A percentile compares a stretch with the other conserved stretches of the same genome.
Conservation (phyloP, 2,797 vertebrate species). For the Clarias pachynema region DNA sequence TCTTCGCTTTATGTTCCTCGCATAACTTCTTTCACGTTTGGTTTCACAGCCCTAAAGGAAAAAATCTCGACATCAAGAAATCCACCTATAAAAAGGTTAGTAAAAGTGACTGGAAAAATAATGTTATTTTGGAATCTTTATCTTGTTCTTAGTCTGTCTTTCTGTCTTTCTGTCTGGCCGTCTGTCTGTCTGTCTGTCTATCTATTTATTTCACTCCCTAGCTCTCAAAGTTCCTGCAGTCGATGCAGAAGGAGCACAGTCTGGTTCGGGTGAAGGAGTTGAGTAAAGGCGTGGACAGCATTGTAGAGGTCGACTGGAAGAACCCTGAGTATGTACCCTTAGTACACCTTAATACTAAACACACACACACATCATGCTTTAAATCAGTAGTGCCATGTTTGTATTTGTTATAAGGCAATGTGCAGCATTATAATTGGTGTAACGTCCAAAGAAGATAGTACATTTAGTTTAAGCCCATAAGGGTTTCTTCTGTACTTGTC, state of each 20-base stretch:
- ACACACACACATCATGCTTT: background rate
- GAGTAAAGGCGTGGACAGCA: constrained; percentile 93
- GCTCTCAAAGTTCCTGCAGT: constrained; percentile 94
- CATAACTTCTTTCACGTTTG: constrained; percentile 1
- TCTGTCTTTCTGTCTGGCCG: background rate
- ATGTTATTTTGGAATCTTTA: background rate
- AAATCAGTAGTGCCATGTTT: background rate
- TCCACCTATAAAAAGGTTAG: constrained; percentile 97
- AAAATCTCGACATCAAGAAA: constrained; percentile 91
- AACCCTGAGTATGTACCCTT: constrained; percentile 80
- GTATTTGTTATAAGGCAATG: background rate
- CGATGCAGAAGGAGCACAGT: constrained; percentile 89
- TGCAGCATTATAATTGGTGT: background rate
- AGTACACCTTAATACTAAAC: constrained; percentile 46
- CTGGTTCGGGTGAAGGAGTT: constrained; percentile 91
- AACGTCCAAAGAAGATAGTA: background rate
- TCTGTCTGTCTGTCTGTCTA: background rate
- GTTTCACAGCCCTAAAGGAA: constrained; percentile 82
- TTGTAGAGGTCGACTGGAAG: constrained; percentile 93
- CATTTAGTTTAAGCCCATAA: no score
- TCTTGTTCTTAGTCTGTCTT: background rate
- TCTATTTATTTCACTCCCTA: constrained; percentile 55
- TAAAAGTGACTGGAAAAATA: background rate
- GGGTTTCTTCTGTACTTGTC: no score
- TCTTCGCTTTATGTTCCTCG: background rate